These are phyloP conservation scores for Drosophila quadrilineata DNA, from an alignment of 1,140 invertebrate genomes.

Conservation along the genomic window DNA sequence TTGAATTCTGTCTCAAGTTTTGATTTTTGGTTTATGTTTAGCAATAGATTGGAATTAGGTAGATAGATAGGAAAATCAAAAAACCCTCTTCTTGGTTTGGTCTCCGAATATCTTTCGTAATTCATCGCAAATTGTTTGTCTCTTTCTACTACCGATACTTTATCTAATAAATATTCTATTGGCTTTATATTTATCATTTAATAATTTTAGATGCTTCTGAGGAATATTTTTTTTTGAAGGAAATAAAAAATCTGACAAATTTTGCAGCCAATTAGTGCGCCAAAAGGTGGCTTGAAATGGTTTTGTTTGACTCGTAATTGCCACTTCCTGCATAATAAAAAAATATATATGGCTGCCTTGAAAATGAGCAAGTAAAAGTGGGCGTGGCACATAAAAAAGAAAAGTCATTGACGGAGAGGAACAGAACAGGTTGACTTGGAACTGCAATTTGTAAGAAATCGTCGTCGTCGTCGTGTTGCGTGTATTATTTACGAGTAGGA, in stretches of 20 bases:
- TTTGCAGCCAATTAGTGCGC: constrained; percentile 57
- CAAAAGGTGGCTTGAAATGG: constrained; percentile 6
- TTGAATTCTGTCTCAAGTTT: no score
- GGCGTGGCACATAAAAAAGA: constrained; percentile 7
- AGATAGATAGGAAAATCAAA: no score
- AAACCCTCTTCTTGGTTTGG: no score
- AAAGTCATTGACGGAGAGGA: neutral
- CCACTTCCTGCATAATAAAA: constrained; percentile 53
- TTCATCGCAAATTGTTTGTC: no score
- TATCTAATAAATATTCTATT: no score
- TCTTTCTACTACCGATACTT: no score
- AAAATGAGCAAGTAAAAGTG: constrained; percentile 43
- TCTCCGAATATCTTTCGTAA: no score
- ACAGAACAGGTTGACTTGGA: constrained; percentile 47
- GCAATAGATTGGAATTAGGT: no score
- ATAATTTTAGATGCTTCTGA: no score
- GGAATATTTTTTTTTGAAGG: no score
- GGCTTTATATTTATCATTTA: no score
- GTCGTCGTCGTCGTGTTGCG: constrained; percentile 62
- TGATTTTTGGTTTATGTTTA: no score
- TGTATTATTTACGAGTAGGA: constrained; percentile 71
- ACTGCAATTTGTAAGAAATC: constrained; percentile 71
- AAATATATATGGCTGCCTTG: neutral
- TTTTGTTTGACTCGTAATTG: constrained; percentile 68
- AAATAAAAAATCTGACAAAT: constrained; percentile 25